phyloP scores from a whole-genome alignment of 2,888 invertebrate genomes.

The Chromoteleia sp. region DNA sequence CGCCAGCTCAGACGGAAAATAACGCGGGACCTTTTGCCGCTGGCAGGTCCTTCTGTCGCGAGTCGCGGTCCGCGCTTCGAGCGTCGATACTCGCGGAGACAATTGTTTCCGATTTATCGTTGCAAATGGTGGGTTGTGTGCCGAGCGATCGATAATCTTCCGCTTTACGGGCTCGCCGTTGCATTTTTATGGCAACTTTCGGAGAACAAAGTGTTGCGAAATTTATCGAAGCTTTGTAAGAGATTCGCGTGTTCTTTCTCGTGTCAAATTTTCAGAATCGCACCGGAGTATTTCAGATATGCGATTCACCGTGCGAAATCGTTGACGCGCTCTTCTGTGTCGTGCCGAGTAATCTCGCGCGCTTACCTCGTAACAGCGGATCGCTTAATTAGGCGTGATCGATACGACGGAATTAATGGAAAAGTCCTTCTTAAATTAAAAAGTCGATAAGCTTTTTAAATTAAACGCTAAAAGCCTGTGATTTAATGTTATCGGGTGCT shows the following conservation, averaged over 20 bases:
- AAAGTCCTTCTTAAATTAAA: too few relatives aligned
- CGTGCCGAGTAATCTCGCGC: too few relatives aligned
- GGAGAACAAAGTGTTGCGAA: conserved; percentile 24
- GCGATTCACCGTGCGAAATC: too few relatives aligned
- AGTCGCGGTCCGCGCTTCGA: conserved; percentile 35
- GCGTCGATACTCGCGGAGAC: conserved; percentile 56
- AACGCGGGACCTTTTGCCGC: conserved; percentile 82
- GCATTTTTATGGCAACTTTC: conserved; percentile 18
- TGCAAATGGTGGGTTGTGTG: conserved; percentile 47
- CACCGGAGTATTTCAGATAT: too few relatives aligned
- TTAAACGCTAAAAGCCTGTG: too few relatives aligned
- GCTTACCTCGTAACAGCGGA: too few relatives aligned
- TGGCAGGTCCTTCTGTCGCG: conserved; percentile 80
- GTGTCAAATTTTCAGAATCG: not conserved
- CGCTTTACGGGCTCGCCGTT: conserved; percentile 29
- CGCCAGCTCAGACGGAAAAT: conserved; percentile 84
- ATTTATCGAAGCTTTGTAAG: conserved; percentile 8
- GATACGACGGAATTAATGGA: too few relatives aligned
- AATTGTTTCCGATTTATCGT: conserved; percentile 65
- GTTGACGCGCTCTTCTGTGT: too few relatives aligned
- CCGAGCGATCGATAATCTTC: conserved; percentile 53
- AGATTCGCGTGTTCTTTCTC: not conserved
- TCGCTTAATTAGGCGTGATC: too few relatives aligned
- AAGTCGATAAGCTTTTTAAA: too few relatives aligned
- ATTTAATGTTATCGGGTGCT: too few relatives aligned